phyloP scores from a whole-genome alignment of 2,113 vertebrate genomes.

The Sinocyclocheilus maitianheensis region DNA sequence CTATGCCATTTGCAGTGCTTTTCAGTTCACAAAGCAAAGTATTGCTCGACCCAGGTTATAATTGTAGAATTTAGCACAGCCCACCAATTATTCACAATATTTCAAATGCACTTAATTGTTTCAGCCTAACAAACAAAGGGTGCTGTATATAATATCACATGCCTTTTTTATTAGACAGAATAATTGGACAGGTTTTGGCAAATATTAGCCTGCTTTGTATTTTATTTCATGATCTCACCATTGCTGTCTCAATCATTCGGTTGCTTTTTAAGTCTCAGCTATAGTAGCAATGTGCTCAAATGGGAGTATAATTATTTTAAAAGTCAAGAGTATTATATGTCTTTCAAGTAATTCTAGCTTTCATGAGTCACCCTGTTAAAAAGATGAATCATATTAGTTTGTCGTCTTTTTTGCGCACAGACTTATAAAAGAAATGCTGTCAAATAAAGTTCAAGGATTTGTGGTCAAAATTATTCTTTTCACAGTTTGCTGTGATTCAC shows the following conservation, averaged over 20 bases:
- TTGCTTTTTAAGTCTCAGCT: constrained; percentile 10
- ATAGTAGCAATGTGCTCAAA: background rate
- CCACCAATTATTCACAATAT: constrained; percentile 44
- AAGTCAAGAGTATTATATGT: constrained; percentile 8
- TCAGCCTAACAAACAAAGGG: constrained; percentile 23
- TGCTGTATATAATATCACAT: constrained; percentile 22
- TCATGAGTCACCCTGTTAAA: background rate
- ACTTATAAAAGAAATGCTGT: background rate
- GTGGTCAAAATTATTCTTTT: background rate
- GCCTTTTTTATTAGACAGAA: constrained; percentile 47
- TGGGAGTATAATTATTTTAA: constrained; percentile 19
- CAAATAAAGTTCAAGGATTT: background rate
- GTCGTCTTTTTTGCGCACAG: background rate
- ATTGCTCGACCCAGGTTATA: background rate
- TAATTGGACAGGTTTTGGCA: background rate
- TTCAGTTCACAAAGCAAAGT: background rate
- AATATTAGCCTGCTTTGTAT: constrained; percentile 6
- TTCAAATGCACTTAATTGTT: constrained; percentile 68
- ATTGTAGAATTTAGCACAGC: background rate
- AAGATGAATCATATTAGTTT: background rate
- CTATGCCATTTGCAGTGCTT: too few species aligned
- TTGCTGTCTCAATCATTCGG: constrained; percentile 39
- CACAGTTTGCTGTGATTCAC: constrained; percentile 1
- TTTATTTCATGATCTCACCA: constrained; percentile 42
- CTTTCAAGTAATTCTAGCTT: background rate